A percentile compares a stretch with the other conserved stretches of the same genome.
Evolutionary conservation across 2,797 vertebrate species (phyloP).

Genomic region (Poeciliopsis paucimaculata): DNA sequence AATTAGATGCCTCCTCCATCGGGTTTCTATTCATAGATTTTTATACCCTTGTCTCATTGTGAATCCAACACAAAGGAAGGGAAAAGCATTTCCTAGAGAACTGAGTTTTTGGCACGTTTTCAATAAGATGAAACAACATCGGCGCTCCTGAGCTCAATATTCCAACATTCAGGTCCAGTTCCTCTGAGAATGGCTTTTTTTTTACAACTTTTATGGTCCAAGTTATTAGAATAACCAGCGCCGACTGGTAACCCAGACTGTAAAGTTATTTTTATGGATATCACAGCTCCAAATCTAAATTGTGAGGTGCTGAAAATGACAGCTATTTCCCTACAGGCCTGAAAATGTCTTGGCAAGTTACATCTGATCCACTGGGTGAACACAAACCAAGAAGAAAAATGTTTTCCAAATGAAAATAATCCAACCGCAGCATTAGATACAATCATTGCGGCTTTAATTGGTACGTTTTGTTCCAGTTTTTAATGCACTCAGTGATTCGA

Average conservation of each 20-base stretch:
- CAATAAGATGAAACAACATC: conserved; percentile 15
- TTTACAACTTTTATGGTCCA: conserved; percentile 34
- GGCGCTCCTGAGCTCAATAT: conserved; percentile 36
- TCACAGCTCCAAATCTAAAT: background rate
- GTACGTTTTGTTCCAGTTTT: background rate
- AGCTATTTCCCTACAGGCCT: background rate
- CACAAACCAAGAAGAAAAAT: background rate
- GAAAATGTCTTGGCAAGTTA: background rate
- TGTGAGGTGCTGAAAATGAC: background rate
- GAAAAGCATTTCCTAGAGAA: conserved; percentile 58
- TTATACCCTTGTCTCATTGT: conserved; percentile 63
- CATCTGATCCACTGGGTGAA: background rate
- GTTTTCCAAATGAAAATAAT: background rate
- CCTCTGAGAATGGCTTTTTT: conserved; percentile 20
- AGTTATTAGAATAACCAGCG: conserved; percentile 18
- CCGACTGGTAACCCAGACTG: background rate
- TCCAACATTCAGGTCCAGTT: conserved; percentile 38
- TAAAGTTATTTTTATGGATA: background rate
- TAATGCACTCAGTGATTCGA: background rate
- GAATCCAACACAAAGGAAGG: conserved; percentile 46
- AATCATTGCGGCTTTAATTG: background rate
- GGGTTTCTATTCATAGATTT: conserved; percentile 64
- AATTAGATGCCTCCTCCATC: conserved; percentile 50
- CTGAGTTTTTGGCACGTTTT: conserved; percentile 51
- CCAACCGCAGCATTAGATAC: background rate